Evolutionary conservation across 2,888 invertebrate species (phyloP).

Genomic region (Patella ulyssiponensis): DNA sequence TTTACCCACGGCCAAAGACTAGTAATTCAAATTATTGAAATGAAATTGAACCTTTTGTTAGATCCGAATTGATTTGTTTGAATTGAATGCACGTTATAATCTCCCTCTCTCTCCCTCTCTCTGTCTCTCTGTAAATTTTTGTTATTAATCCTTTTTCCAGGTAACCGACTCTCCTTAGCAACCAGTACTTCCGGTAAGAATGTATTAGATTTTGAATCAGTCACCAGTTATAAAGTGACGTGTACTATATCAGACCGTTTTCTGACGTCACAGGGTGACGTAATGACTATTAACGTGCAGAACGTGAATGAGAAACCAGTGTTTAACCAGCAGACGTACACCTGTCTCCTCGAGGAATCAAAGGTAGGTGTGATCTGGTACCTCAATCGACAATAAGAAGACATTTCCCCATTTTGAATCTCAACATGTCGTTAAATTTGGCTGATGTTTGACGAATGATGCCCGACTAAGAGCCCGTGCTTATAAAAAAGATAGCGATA

Average conservation of each 20-base stretch:
- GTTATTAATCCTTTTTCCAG: background rate
- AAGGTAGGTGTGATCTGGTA: background rate
- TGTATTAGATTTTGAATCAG: constrained; percentile 8
- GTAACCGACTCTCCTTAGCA: background rate
- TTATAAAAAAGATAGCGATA: too few relatives aligned
- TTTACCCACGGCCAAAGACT: too few relatives aligned
- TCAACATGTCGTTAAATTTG: too few relatives aligned
- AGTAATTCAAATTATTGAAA: too few relatives aligned
- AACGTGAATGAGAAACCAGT: constrained; percentile 10
- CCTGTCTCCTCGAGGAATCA: background rate
- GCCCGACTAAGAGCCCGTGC: too few relatives aligned
- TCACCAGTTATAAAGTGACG: background rate
- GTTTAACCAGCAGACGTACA: background rate
- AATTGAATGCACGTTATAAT: too few relatives aligned
- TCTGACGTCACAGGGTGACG: constrained; percentile 7
- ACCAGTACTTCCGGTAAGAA: background rate
- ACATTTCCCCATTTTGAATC: too few relatives aligned
- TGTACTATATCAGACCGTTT: constrained; percentile 8
- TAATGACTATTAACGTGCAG: constrained; percentile 9
- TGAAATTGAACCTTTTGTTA: too few relatives aligned
- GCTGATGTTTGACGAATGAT: too few relatives aligned
- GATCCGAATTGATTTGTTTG: too few relatives aligned
- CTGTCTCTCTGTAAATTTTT: background rate
- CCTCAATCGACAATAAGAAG: too few relatives aligned
- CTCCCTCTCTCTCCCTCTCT: background rate